Conservation (phyloP, 2,797 vertebrate species). For the Merluccius polli region DNA sequence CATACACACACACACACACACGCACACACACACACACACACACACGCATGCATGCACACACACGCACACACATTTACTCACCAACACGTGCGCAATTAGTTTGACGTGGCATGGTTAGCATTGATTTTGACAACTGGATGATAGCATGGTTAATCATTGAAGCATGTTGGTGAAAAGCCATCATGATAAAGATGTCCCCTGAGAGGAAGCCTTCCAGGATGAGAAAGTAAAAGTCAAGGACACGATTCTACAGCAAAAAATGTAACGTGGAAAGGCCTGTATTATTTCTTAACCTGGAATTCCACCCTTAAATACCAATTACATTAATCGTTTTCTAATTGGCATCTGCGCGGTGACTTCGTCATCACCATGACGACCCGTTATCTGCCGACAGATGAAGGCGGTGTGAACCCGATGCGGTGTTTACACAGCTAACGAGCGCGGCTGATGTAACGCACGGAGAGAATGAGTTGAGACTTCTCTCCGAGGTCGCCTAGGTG, state of each 20-base stretch:
- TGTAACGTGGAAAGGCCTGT: background rate
- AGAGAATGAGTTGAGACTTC: background rate
- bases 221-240: background rate
- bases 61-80: no score
- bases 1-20: constrained; percentile 9
- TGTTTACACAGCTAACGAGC: background rate
- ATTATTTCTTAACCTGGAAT: no score
- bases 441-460: background rate
- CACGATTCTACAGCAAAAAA: background rate
- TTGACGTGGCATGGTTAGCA: no score
- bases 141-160: background rate
- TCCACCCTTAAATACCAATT: background rate
- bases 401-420: background rate
- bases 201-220: background rate
- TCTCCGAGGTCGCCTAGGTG: background rate
- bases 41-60: background rate
- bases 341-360: background rate
- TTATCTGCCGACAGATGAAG: background rate
- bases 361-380: background rate
- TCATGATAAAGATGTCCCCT: background rate
- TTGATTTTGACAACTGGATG: background rate
- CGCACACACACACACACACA: constrained; percentile 13
- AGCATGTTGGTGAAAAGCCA: background rate
- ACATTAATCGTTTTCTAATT: background rate
- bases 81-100: no score